These are phyloP conservation scores for Adrianichthys oophorus DNA, from an alignment of 2,797 vertebrate species.

Conservation along the genomic window DNA sequence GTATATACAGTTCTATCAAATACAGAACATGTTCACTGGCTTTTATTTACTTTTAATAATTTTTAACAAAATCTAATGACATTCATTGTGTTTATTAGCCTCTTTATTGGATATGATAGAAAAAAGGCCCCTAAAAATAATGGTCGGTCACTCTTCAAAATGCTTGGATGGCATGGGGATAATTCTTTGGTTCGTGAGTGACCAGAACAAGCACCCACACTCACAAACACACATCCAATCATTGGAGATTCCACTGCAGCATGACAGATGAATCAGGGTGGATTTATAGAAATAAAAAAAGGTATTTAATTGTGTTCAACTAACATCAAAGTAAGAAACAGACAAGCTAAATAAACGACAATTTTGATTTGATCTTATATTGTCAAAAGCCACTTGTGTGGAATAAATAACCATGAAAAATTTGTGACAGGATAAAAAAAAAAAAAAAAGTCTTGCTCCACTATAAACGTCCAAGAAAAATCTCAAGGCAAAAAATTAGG, in stretches of 20 bases:
- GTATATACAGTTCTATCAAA: constrained; percentile 16
- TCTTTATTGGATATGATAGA: constrained; percentile 10
- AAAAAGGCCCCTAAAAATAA: constrained; percentile 1
- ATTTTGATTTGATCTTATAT: not conserved
- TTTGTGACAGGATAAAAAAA: constrained; percentile 8
- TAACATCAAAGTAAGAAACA: no score
- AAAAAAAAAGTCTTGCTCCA: constrained; percentile 30
- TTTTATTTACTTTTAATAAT: no score
- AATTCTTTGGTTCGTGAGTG: constrained; percentile 72
- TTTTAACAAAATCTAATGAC: constrained; percentile 8
- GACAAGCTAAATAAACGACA: no score
- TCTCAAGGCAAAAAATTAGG: constrained; percentile 59
- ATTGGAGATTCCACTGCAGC: not conserved
- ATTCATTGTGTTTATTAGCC: constrained; percentile 8
- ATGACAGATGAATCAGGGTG: constrained; percentile 6
- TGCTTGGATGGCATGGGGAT: constrained; percentile 35
- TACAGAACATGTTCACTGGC: constrained; percentile 3
- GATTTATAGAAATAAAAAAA: not conserved
- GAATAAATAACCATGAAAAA: constrained; percentile 46
- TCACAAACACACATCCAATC: constrained; percentile 48
- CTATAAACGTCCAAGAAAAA: constrained; percentile 51
- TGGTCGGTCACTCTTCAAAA: constrained; percentile 16
- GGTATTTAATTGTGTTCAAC: no score
- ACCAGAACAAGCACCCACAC: constrained; percentile 19
- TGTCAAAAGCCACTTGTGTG: constrained; percentile 19